Evolutionary conservation across 2,888 invertebrate genomes (phyloP).

Genomic region (Xestia rhomboidea): DNA sequence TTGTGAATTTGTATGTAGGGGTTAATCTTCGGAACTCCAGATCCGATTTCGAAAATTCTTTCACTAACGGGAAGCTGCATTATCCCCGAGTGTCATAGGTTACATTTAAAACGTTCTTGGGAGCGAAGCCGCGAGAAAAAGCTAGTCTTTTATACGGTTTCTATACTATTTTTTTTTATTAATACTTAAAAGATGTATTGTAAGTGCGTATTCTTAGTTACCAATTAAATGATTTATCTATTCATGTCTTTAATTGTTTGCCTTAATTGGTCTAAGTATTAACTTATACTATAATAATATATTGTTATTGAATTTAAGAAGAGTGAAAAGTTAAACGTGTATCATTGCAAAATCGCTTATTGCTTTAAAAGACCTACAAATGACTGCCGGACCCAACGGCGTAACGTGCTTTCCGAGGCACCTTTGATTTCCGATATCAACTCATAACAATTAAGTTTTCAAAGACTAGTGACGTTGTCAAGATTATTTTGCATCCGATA

Average conservation of each 20-base stretch:
- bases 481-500: neutral
- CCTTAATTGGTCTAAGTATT: neutral
- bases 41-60: too few species aligned
- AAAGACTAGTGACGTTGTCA: neutral
- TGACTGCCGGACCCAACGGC: too few species aligned
- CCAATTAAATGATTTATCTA: neutral
- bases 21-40: too few species aligned
- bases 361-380: too few species aligned
- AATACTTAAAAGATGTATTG: neutral
- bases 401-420: too few species aligned
- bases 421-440: too few species aligned
- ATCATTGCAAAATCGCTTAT: neutral
- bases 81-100: neutral
- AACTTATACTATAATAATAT: too few species aligned
- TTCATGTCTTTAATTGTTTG: neutral
- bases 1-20: too few species aligned
- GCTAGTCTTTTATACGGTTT: neutral
- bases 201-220: neutral
- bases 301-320: neutral
- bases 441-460: neutral
- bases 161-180: neutral
- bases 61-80: too few species aligned
- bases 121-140: neutral
- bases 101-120: neutral
- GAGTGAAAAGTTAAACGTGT: neutral